Conservation (phyloP, 2,113 vertebrate genomes). For the Xiphophorus hellerii region DNA sequence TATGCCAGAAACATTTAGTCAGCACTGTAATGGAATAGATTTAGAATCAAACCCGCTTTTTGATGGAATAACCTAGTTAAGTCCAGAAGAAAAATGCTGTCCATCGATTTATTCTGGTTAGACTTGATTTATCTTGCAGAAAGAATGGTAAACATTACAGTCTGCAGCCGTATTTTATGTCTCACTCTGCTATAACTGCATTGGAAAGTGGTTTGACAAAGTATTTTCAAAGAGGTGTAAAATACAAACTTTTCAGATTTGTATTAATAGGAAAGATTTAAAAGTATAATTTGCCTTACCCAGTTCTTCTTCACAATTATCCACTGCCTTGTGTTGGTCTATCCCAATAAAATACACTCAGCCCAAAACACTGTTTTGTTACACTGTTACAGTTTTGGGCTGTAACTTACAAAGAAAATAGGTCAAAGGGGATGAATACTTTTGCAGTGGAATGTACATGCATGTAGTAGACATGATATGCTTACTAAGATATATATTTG, state of each 20-base stretch:
- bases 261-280: background rate
- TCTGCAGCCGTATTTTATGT: background rate
- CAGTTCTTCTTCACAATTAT: background rate
- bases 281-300: background rate
- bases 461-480: background rate
- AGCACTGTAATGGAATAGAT: no score
- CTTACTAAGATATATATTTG: background rate
- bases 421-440: background rate
- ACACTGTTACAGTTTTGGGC: background rate
- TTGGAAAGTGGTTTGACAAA: background rate
- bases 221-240: background rate
- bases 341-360: background rate
- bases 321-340: background rate
- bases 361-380: background rate
- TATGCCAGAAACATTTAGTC: no score
- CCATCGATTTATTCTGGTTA: background rate
- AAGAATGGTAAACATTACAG: background rate
- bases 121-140: background rate
- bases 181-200: background rate
- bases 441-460: background rate
- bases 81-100: no score
- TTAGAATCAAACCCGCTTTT: no score
- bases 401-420: background rate
- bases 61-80: no score
- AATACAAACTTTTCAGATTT: background rate